Conservation (phyloP, 2,888 invertebrate genomes). For the Drosophila tanythrix region DNA sequence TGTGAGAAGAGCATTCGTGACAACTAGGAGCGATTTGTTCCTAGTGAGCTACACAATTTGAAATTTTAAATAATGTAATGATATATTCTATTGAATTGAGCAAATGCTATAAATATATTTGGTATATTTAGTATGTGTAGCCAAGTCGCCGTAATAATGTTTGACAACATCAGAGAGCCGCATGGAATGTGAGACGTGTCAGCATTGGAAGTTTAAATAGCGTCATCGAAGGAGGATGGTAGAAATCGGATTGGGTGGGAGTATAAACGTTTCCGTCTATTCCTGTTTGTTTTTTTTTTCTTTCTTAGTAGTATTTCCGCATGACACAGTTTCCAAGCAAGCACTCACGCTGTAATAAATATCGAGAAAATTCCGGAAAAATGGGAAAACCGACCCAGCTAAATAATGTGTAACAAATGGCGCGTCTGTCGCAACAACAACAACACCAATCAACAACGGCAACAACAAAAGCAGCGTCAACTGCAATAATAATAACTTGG, state of each 20-base stretch:
- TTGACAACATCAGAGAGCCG: neutral
- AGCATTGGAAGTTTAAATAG: constrained; percentile 48
- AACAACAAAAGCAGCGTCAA: constrained; percentile 52
- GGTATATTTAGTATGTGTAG: neutral
- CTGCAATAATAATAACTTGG: constrained; percentile 72
- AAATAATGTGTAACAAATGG: constrained; percentile 79
- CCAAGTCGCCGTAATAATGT: neutral
- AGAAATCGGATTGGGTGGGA: neutral
- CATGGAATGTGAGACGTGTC: constrained; percentile 42
- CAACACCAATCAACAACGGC: constrained; percentile 35
- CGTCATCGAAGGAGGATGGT: neutral
- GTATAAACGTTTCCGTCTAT: constrained; percentile 39
- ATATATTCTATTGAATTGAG: neutral
- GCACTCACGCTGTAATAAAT: constrained; percentile 67
- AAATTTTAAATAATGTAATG: neutral
- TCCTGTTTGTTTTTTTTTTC: constrained; percentile 25
- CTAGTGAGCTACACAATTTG: neutral
- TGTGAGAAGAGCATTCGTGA: neutral
- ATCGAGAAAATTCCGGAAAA: constrained; percentile 64
- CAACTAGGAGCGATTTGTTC: neutral
- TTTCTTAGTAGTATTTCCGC: constrained; percentile 57
- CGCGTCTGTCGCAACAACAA: constrained; percentile 61
- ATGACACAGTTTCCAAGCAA: constrained; percentile 60
- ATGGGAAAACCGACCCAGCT: constrained; percentile 46
- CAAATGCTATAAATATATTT: neutral